Base-by-base conservation (phyloP, 2,797 vertebrate genomes). In the Pyrocephalus nanus region DNA sequence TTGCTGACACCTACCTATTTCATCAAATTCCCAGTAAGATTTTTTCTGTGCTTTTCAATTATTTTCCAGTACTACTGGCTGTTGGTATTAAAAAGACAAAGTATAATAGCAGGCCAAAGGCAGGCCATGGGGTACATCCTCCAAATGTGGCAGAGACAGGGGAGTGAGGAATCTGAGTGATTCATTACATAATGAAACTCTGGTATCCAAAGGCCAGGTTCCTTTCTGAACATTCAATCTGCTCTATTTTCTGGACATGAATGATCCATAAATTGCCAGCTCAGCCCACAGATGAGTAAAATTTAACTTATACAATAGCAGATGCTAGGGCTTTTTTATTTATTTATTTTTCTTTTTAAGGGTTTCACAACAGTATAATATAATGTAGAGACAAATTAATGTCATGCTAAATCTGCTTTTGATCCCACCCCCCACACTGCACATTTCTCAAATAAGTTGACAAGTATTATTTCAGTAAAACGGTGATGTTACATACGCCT, bases 351-450 rank as follows among this genome's bases (percentile, higher is more conserved):
- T 92, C 53, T 86, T 92, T 76, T 83, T 38, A 66, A 32, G 79
- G 53, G 48, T 88, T 91, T 95, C 70, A 79, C 91, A 90, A 70
- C 66, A 85, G 47, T 67, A 60, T 66, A 81, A 92, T 74, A 25
- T 55, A 74, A 36, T 43, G 58, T 86, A 73, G 89, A 90, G 91
- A 75, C 70, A 90, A 93, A 86, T 95, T 84, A 86, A 82, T 95
- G 89, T 95, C 95, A 86, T 45, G 64, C 66, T 88, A 88, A 81
- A 88, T 94, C 82, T 73, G 92, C 89, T 90, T 93, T 94, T 96
- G 70, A 90, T 91, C 92, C 76, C 85, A 66, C 54, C 79, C 50
- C 42, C 69, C 70, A 58, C 66, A 47, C 79, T 53, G 60, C 85
- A 65, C 69, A 66, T 66, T 86, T 93, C 93, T 94, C 82, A 94